Evolutionary conservation across 1,140 invertebrate species (phyloP).

Genomic region (Lordiphosa stackelbergi): DNA sequence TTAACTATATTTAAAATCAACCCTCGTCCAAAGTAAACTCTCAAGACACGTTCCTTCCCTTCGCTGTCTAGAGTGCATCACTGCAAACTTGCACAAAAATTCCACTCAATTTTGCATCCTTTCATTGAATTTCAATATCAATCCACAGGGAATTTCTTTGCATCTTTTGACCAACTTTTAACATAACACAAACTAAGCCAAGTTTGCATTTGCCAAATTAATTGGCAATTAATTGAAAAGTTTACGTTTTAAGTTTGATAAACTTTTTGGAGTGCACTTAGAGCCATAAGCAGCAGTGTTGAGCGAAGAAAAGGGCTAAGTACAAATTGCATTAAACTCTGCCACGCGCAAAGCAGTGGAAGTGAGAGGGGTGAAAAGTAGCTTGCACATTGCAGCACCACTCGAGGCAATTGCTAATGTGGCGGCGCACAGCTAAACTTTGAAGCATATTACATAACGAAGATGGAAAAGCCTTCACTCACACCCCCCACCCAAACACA

Average conservation of each 20-base stretch:
- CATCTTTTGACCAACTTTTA: not conserved
- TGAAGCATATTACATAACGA: constrained; percentile 12
- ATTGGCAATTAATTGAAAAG: constrained; percentile 71
- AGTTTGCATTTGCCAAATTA: constrained; percentile 42
- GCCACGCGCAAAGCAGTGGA: not conserved
- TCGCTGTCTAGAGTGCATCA: too few species aligned
- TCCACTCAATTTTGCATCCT: too few species aligned
- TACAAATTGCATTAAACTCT: not conserved
- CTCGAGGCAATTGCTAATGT: constrained; percentile 64
- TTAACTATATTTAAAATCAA: too few species aligned
- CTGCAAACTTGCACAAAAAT: too few species aligned
- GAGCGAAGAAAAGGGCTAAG: not conserved
- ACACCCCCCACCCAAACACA: constrained; percentile 5
- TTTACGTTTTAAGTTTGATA: constrained; percentile 20
- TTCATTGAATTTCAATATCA: too few species aligned
- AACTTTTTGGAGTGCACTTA: constrained; percentile 40
- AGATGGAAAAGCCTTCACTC: constrained; percentile 32
- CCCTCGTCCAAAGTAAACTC: too few species aligned
- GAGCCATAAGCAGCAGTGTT: constrained; percentile 1
- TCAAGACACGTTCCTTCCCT: too few species aligned
- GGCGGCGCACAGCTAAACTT: constrained; percentile 41
- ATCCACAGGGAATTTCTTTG: too few species aligned
- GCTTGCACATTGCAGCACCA: constrained; percentile 10
- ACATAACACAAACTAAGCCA: constrained; percentile 16
- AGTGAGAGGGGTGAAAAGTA: not conserved